Evolutionary conservation across 2,797 vertebrate species (phyloP), one percentile per base, ranked within the genome.

Genomic region (Choloepus didactylus): DNA sequence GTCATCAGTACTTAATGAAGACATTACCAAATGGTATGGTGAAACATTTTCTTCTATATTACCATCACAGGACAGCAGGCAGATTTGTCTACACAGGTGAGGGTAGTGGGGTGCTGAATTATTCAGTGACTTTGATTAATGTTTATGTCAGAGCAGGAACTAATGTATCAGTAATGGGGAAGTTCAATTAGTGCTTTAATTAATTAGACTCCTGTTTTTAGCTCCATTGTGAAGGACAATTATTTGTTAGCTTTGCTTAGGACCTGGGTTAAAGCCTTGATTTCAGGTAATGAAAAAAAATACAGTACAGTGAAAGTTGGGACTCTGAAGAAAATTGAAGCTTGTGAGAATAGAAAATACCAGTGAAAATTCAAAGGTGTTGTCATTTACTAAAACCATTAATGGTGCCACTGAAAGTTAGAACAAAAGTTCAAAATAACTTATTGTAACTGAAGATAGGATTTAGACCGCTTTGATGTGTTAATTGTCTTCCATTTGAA

Each of bases 71-170:
- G 77, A 60, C 67, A 76, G 56, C 14, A 2, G 87, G 75, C 46
- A 84, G 49, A 54, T 87, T 66, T 72, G 49, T 91, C 87, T 64
- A 72, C 49, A 87, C 82, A 92, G 95, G 60, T 96, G 82, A 94
- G 10, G 66, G 66, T 86, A 91, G 66, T 73, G 9, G 85, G 90
- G n/a, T 91, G 69, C 54, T 96, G 90, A 93, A 96, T 96, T 95
- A 96, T 96, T 96, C 95, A 96, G 80, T 51, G 93, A 84, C 82
- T 91, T 93, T 97, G 96, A 97, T 95, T 94, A 96, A 93, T 95
- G 95, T 96, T 97, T 97, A 95, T 96, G 92, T 97, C 94, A 92
- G 96, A 97, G 85, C 90, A 93, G 93, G 96, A 97, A 93, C 94
- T 96, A 96, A 96, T 95, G 72, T 91, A 95, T 96, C 92, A 96